A percentile compares a stretch with the other conserved stretches of the same genome.
Evolutionary conservation across 2,797 vertebrate species (phyloP).

Genomic region (Alfaro cultratus): DNA sequence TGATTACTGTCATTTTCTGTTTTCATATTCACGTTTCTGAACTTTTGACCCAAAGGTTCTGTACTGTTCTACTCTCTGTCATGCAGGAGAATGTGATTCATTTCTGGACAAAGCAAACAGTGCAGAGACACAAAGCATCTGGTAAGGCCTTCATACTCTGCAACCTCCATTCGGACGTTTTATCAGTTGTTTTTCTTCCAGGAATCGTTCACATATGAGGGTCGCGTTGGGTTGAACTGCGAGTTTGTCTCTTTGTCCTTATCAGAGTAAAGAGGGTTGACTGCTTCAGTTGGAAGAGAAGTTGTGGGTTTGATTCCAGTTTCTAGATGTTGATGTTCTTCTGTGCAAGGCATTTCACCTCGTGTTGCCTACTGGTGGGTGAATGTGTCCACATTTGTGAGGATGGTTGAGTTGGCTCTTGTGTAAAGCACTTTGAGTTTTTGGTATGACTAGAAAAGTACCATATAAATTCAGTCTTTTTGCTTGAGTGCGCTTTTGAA

Average conservation of each 20-base stretch:
- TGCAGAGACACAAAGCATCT: neutral
- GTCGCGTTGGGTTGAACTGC: neutral
- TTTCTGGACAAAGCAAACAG: neutral
- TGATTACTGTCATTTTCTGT: neutral
- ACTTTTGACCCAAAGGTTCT: neutral
- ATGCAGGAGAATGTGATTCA: neutral
- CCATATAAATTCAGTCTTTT: neutral
- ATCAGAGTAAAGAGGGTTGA: neutral
- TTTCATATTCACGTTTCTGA: neutral
- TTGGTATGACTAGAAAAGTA: neutral
- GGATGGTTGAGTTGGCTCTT: neutral
- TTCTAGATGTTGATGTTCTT: neutral
- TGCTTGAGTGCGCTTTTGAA: neutral
- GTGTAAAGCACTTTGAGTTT: neutral
- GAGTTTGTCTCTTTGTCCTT: neutral
- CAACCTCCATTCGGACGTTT: neutral
- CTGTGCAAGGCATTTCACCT: neutral
- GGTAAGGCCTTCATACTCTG: neutral
- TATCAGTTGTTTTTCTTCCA: neutral
- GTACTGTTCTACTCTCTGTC: neutral
- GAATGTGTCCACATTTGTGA: neutral
- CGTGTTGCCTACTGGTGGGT: neutral
- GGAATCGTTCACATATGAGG: neutral
- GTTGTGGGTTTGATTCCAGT: neutral
- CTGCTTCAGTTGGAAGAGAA: neutral